phyloP scores from a whole-genome alignment of 1,140 invertebrate species.

The Micrasema minimum region DNA sequence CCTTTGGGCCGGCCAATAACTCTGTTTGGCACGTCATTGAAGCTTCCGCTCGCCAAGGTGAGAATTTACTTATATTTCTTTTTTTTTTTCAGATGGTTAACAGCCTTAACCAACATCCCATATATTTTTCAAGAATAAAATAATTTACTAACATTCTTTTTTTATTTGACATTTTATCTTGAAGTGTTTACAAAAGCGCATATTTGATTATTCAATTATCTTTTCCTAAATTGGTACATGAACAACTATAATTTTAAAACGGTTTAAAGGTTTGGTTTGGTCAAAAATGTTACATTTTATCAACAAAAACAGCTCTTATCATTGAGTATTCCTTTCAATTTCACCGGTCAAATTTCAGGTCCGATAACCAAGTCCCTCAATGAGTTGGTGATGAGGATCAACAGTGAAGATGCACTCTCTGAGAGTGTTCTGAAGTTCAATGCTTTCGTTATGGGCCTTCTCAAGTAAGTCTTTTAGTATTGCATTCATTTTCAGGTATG shows the following conservation, averaged over 20 bases:
- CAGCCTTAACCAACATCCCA: no score
- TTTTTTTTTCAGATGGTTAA: no score
- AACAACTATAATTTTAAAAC: background rate
- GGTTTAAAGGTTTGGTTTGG: background rate
- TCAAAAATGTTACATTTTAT: no score
- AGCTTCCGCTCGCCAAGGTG: constrained; percentile 86
- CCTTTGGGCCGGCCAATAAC: constrained; percentile 87
- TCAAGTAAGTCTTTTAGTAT: constrained; percentile 76
- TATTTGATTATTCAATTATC: no score
- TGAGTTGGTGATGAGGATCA: constrained; percentile 86
- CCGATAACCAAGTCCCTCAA: constrained; percentile 86
- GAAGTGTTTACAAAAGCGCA: no score
- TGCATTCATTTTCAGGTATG: no score
- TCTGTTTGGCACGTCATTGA: constrained; percentile 91
- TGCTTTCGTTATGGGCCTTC: constrained; percentile 87
- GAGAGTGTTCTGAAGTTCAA: constrained; percentile 90
- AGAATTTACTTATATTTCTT: background rate
- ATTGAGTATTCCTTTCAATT: no score
- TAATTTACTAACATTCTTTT: no score
- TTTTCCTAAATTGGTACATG: no score
- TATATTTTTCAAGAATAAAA: no score
- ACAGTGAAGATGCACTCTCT: constrained; percentile 83
- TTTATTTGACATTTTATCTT: no score
- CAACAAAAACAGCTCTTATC: no score
- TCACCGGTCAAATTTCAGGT: constrained; percentile 67